A percentile compares a stretch with the other conserved stretches of the same genome.
phyloP scores from a whole-genome alignment of 1,140 invertebrate genomes.

The Archivesica marissinica region DNA sequence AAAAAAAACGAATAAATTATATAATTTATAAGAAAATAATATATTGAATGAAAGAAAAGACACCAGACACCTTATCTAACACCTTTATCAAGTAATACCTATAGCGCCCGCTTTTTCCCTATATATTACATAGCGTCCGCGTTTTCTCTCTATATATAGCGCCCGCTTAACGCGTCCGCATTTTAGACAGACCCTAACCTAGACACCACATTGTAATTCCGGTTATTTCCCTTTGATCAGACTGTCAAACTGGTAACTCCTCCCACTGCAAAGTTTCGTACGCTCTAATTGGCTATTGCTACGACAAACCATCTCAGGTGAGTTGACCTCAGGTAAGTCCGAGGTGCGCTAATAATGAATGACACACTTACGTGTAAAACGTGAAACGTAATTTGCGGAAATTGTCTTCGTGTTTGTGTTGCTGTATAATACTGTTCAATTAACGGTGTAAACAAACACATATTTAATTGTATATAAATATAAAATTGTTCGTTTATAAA shows the following conservation, averaged over 20 bases:
- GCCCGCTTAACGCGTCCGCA: too few species aligned
- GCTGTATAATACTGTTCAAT: neutral
- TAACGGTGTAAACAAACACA: neutral
- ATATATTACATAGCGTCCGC: too few species aligned
- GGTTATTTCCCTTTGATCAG: slow-evolving; percentile 1
- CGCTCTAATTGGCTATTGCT: slow-evolving; percentile 34
- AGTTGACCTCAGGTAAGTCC: slow-evolving; percentile 56
- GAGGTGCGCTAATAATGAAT: slow-evolving; percentile 40
- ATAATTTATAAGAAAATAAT: too few species aligned
- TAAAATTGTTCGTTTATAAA: neutral
- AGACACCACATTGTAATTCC: too few species aligned
- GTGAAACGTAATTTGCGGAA: slow-evolving; percentile 40
- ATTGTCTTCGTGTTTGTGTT: neutral
- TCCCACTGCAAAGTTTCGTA: slow-evolving; percentile 30
- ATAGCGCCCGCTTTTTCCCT: too few species aligned
- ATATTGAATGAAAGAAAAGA: too few species aligned
- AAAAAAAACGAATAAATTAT: too few species aligned
- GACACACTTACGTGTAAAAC: slow-evolving; percentile 33
- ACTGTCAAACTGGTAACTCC: neutral
- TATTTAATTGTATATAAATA: neutral
- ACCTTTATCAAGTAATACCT: too few species aligned
- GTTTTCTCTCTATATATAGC: too few species aligned
- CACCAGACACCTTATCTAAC: too few species aligned
- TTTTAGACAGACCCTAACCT: too few species aligned
- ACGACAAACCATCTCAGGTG: slow-evolving; percentile 29